Evolutionary conservation across 2,113 vertebrate genomes (phyloP), one percentile per base, ranked within the genome.

Genomic region (Albula goreensis): DNA sequence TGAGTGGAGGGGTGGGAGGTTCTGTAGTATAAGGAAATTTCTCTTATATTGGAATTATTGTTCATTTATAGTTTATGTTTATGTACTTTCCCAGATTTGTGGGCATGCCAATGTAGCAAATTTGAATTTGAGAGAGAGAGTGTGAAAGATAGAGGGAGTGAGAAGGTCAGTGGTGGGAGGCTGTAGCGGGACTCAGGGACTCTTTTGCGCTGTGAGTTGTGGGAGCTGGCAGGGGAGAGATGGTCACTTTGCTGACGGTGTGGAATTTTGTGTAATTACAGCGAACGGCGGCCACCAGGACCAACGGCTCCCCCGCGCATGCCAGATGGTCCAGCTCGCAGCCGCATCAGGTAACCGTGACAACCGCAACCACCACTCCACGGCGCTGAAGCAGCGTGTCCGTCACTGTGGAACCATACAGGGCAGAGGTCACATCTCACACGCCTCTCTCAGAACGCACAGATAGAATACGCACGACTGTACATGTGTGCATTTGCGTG

Each of bases 311-410:
- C 89, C 90, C 95, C 90, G 93, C 94, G 85, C 94, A 90, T 79
- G 93, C 92, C 94, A 94, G 95, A 94, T 95, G 95, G 94, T 92
- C 94, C 81, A 90, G 91, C 85, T 93, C 94, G 70, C 95, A 96
- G 91, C 92, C 92, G 0, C 93, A 94, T 90, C 94, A 95, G 94
- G 95, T 96, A 95, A 94, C 51, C 31, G 50, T 66, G 60, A 66
- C 60, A 66, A 66, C 60, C 22, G 22, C n/a, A 22, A 19, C 70
- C 22, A n/a, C 63, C 19, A 6, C 19, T n/a, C 63, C n/a, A 22
- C 17, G 70, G 70, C 22, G 70, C 70, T 31, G 22, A 31, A 25
- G 22, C 25, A 74, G 10, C n/a, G 70, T 70, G 63, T 22, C 17
- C 7, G 63, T 70, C n/a, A n/a, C 17, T n/a, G 63, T n/a, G 8